phyloP scores from a whole-genome alignment of 2,888 invertebrate species.

The Pristionchus exspectatus region DNA sequence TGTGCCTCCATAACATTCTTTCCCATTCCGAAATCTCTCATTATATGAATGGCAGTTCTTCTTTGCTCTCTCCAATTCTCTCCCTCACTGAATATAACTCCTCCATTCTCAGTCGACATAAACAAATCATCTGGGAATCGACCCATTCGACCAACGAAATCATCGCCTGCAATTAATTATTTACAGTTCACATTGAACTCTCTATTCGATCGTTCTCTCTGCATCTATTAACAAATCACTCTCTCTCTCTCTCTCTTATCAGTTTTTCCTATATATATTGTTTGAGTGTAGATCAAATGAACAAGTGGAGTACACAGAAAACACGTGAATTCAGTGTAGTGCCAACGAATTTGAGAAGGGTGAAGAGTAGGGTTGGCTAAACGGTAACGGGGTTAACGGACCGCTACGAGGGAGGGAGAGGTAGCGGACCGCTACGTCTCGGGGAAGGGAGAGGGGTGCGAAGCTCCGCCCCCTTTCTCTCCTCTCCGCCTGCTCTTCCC shows the following conservation, averaged over 20 bases:
- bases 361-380: too few relatives aligned
- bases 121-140: slow-evolving; percentile 54
- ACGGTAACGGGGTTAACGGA: too few relatives aligned
- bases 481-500: too few relatives aligned
- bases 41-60: slow-evolving; percentile 57
- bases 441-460: too few relatives aligned
- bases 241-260: background rate
- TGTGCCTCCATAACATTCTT: slow-evolving; percentile 58
- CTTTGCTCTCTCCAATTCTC: slow-evolving; percentile 59
- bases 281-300: background rate
- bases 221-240: slow-evolving; percentile 3
- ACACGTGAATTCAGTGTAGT: background rate
- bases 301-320: background rate
- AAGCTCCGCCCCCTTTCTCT: too few relatives aligned
- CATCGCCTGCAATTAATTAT: slow-evolving; percentile 52
- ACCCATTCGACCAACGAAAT: slow-evolving; percentile 56
- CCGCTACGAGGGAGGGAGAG: too few relatives aligned
- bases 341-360: background rate
- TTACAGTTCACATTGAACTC: background rate
- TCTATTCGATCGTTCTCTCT: background rate
- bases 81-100: slow-evolving; percentile 57
- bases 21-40: slow-evolving; percentile 60
- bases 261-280: background rate
- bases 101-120: slow-evolving; percentile 57
- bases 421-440: too few relatives aligned